Percentiles rank a stretch among this genome's conserved stretches.
These are phyloP conservation scores for Gnathonemus longibarbis DNA, from an alignment of 2,113 vertebrate genomes.

Conservation along the genomic window DNA sequence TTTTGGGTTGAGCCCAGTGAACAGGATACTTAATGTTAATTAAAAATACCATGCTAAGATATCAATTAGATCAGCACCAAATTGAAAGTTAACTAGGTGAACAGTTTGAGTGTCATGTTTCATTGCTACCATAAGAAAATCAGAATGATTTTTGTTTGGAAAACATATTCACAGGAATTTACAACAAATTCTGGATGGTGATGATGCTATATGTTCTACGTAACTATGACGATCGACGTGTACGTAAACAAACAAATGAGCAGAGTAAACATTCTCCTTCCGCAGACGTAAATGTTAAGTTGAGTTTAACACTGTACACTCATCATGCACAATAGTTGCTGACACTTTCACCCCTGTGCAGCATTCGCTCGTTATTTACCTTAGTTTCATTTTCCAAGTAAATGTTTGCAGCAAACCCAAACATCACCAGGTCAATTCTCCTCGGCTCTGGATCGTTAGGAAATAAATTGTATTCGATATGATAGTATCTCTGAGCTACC, in stretches of 20 bases:
- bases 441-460: constrained; percentile 56
- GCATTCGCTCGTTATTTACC: constrained; percentile 47
- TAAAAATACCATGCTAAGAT: neutral
- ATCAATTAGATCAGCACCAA: neutral
- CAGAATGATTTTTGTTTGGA: neutral
- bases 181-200: neutral
- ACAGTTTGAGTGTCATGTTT: neutral
- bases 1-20: neutral
- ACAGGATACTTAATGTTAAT: neutral
- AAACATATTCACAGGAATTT: neutral
- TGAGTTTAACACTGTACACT: neutral
- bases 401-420: constrained; percentile 58
- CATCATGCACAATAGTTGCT: neutral
- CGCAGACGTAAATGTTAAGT: neutral
- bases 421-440: constrained; percentile 61
- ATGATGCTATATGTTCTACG: neutral
- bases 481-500: constrained; percentile 56
- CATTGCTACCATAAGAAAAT: neutral
- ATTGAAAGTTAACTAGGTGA: neutral
- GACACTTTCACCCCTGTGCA: neutral
- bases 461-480: constrained; percentile 67
- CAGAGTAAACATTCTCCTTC: neutral
- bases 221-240: neutral
- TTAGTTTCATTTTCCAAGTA: constrained; percentile 59
- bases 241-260: neutral